These are phyloP conservation scores for Notamacropus eugenii DNA, from an alignment of 2,797 vertebrate genomes.

Conservation along the genomic window DNA sequence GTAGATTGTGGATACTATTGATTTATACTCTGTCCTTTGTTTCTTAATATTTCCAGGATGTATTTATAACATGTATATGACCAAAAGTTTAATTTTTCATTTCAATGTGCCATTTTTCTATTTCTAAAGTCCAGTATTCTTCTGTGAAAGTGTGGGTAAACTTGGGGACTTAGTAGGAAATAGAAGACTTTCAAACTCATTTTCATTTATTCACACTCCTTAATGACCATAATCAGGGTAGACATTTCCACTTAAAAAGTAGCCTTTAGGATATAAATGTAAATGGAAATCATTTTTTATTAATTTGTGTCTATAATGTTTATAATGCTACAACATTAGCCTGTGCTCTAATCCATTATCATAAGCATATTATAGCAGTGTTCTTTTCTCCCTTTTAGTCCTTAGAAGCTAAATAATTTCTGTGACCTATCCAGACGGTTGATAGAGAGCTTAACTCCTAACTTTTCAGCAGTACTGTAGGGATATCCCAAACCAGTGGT, in stretches of 20 bases:
- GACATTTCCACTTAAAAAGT: conserved; percentile 32
- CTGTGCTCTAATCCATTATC: background rate
- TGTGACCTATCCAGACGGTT: background rate
- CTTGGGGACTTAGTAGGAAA: conserved; percentile 10
- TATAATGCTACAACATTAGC: background rate
- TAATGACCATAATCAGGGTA: conserved; percentile 18
- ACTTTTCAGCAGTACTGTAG: background rate
- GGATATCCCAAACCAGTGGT: background rate
- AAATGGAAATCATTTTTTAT: background rate
- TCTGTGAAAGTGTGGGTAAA: conserved; percentile 24
- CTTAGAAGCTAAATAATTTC: background rate
- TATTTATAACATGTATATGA: background rate
- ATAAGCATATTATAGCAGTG: background rate
- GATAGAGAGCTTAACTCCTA: background rate
- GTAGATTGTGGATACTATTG: background rate
- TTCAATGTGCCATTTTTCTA: background rate
- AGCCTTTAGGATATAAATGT: background rate
- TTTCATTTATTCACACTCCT: background rate
- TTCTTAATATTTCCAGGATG: background rate
- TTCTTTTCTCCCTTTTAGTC: background rate
- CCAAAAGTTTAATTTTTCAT: background rate
- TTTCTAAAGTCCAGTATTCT: background rate
- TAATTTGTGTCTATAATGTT: background rate
- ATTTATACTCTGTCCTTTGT: background rate
- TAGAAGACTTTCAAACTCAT: conserved; percentile 17